phyloP scores from a whole-genome alignment of 1,140 invertebrate genomes.

The Sminthurides bifidus region DNA sequence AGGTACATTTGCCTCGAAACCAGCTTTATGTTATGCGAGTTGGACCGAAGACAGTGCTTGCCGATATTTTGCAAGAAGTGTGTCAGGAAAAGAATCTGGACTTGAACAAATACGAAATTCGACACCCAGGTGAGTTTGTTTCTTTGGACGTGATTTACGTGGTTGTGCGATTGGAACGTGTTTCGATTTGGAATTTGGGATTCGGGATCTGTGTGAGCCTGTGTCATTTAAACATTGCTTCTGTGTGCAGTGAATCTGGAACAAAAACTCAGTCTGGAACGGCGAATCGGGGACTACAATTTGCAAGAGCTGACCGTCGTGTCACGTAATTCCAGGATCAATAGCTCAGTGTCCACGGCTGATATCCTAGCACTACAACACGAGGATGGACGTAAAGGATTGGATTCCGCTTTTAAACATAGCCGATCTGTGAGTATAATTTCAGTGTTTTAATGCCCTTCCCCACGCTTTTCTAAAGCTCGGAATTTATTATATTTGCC shows the following conservation, averaged over 20 bases:
- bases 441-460: not conserved
- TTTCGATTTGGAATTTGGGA: not conserved
- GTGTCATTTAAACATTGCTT: no score
- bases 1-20: constrained; percentile 70
- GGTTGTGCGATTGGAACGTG: no score
- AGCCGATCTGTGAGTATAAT: constrained; percentile 36
- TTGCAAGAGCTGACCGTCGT: constrained; percentile 53
- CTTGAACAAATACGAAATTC: constrained; percentile 58
- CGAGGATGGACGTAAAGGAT: constrained; percentile 44
- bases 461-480: no score
- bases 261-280: constrained; percentile 44
- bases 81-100: constrained; percentile 72
- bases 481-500: no score
- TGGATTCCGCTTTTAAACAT: constrained; percentile 40
- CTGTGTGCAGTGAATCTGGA: constrained; percentile 47
- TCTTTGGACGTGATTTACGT: not conserved
- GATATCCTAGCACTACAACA: constrained; percentile 52
- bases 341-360: constrained; percentile 46
- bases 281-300: constrained; percentile 51
- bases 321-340: constrained; percentile 41
- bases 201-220: not conserved
- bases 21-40: constrained; percentile 66
- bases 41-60: constrained; percentile 50
- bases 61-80: constrained; percentile 55
- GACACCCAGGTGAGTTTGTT: constrained; percentile 55